A percentile compares a stretch with the other conserved stretches of the same genome.
These are phyloP conservation scores for Lepidostoma basale DNA, from an alignment of 1,140 invertebrate genomes.

Conservation along the genomic window DNA sequence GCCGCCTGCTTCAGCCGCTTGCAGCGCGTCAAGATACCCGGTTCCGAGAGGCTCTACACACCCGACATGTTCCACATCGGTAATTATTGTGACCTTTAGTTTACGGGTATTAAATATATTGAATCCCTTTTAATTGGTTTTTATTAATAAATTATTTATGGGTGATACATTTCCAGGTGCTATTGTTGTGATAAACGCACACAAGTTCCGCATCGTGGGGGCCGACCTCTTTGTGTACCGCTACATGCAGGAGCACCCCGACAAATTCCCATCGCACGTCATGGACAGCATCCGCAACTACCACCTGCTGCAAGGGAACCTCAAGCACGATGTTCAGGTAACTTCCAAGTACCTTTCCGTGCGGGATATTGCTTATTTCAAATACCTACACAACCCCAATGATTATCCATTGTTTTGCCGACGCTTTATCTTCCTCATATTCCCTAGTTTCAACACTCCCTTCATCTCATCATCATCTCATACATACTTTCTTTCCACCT, in stretches of 20 bases:
- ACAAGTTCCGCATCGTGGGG: conserved; percentile 70
- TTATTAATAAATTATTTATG: not conserved
- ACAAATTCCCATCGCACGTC: conserved; percentile 69
- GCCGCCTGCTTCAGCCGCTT: conserved; percentile 75
- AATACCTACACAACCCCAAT: too few relatives aligned
- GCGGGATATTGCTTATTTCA: too few relatives aligned
- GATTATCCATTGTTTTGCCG: too few relatives aligned
- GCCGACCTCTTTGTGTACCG: conserved; percentile 72
- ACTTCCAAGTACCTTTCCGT: not conserved
- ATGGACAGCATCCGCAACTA: conserved; percentile 68
- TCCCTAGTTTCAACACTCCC: too few relatives aligned
- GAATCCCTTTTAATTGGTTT: not conserved
- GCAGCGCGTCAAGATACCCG: conserved; percentile 71
- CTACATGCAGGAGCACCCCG: conserved; percentile 71
- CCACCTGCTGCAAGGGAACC: conserved; percentile 63
- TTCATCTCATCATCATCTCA: too few relatives aligned
- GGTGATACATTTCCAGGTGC: conserved; percentile 57
- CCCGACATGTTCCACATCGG: conserved; percentile 72
- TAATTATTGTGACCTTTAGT: conserved; percentile 42
- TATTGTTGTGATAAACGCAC: conserved; percentile 67
- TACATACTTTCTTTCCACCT: too few relatives aligned
- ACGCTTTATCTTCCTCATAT: too few relatives aligned
- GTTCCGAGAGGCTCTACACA: conserved; percentile 65
- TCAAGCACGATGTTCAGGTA: conserved; percentile 63
- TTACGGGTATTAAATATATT: not conserved